These are phyloP conservation scores for Corythornis leucogaster DNA, from an alignment of 2,797 vertebrate genomes.

Conservation along the genomic window DNA sequence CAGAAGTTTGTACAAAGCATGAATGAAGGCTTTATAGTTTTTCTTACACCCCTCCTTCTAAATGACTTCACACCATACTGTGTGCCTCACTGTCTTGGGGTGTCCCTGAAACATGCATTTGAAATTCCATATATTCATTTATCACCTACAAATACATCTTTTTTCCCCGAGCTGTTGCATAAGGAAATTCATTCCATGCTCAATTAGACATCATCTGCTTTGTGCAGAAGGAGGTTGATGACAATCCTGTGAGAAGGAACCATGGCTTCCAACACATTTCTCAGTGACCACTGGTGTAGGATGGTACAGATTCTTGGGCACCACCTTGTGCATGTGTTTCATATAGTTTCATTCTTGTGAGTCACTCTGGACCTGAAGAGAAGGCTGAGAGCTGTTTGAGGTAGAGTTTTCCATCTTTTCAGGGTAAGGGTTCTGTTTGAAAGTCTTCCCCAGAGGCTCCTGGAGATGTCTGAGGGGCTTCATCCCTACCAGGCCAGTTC, in stretches of 20 bases:
- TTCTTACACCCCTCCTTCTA: neutral
- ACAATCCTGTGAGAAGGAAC: neutral
- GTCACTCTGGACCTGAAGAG: neutral
- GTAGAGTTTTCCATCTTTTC: neutral
- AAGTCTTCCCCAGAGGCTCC: neutral
- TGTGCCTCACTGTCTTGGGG: neutral
- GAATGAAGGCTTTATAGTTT: slow-evolving; percentile 24
- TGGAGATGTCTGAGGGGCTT: neutral
- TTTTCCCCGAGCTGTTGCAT: neutral
- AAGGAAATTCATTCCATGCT: neutral
- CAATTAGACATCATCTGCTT: neutral
- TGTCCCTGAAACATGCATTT: neutral
- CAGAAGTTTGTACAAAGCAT: neutral
- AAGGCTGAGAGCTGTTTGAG: neutral
- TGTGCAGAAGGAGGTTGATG: neutral
- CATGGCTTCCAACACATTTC: neutral
- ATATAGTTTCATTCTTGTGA: neutral
- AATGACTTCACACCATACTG: neutral
- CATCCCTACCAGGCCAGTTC: neutral
- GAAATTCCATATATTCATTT: neutral
- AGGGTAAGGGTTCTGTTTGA: neutral
- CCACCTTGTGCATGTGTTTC: accelerated
- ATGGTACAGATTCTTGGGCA: neutral
- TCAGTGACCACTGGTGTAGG: neutral
- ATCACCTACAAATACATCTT: neutral